Evolutionary conservation across 2,113 vertebrate genomes (phyloP), one percentile per base, ranked within the genome.

Genomic region (Hypocryptadius cinnamomeus): DNA sequence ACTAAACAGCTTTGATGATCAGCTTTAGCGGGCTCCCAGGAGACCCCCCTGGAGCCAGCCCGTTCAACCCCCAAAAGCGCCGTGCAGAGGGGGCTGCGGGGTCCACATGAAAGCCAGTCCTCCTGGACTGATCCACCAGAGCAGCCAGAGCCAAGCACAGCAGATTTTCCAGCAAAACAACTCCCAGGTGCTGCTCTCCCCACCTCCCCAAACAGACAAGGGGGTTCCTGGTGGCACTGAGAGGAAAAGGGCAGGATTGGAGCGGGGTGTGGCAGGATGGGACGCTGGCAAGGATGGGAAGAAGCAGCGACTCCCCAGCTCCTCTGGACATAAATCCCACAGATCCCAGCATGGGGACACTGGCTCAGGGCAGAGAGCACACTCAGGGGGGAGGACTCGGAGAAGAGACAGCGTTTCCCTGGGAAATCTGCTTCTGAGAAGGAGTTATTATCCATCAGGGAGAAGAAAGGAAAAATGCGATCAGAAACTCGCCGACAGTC

Each of bases 151-250:
- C 61, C 6, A 1, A 31, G 39, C 8, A 3, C 35, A 1, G 2
- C 2, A 15, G 0, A 5, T 27, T 27, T 51, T 28, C 53, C 66
- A 16, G 59, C 71, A 83, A 85, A 61, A 42, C 1, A 64, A 13
- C 23, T 10, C 39, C 2, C 21, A 2, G 28, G 4, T 2, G 1
- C 50, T 2, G 5, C 73, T 53, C 53, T 40, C 11, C 61, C 57
- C 66, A 23, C 48, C 48, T 22, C 66, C 28, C 48, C 30, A 12
- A 3, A 4, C 25, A 6, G 40, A 6, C 18, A 2, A 1, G 0
- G 4, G 33, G 23, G 33, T 1, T 44, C 31, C 50, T 1, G 6
- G 45, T 10, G 4, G 24, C 47, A 0, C 35, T 0, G 2, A 9
- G 54, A 19, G 78, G n/a, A 11, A 19, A 5, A 27, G 60, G 50